phyloP scores from a whole-genome alignment of 1,140 invertebrate species.

The Hylyphantes graminicola region DNA sequence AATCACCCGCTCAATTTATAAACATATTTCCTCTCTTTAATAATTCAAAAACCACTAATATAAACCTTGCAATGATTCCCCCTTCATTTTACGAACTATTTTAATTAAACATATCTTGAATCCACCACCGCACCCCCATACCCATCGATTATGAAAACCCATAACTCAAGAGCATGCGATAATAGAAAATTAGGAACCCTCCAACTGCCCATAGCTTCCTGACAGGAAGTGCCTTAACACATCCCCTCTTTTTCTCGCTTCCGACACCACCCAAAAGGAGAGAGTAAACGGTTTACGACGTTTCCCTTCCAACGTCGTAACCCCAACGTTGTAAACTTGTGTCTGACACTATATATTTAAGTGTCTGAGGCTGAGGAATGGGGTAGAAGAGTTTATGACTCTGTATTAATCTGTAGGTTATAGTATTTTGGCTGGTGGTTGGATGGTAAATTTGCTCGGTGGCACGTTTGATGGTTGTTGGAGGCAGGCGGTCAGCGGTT shows the following conservation, averaged over 20 bases:
- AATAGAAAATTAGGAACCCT: slow-evolving; percentile 18
- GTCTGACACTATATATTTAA: slow-evolving; percentile 28
- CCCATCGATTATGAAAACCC: slow-evolving; percentile 20
- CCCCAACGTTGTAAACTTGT: slow-evolving; percentile 12
- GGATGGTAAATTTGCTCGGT: neutral
- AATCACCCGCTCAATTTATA: no score
- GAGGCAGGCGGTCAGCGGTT: neutral
- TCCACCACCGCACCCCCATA: neutral
- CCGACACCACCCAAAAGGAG: slow-evolving; percentile 3
- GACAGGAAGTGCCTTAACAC: slow-evolving; percentile 3
- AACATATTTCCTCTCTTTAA: no score
- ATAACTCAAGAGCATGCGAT: slow-evolving; percentile 19
- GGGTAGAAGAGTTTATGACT: neutral
- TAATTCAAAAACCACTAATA: no score
- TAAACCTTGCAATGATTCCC: no score
- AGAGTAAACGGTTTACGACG: slow-evolving; percentile 31
- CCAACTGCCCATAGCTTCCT: slow-evolving; percentile 16
- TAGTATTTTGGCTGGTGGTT: neutral
- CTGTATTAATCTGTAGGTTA: slow-evolving; percentile 13
- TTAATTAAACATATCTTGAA: neutral
- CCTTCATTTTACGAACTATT: no score
- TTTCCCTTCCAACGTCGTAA: neutral
- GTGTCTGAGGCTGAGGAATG: slow-evolving; percentile 14
- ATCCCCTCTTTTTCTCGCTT: slow-evolving; percentile 12
- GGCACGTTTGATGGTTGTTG: neutral